Percentiles rank a stretch among this genome's conserved stretches.
Conservation (phyloP, 1,140 invertebrate genomes). For the Habropoda laboriosa region DNA sequence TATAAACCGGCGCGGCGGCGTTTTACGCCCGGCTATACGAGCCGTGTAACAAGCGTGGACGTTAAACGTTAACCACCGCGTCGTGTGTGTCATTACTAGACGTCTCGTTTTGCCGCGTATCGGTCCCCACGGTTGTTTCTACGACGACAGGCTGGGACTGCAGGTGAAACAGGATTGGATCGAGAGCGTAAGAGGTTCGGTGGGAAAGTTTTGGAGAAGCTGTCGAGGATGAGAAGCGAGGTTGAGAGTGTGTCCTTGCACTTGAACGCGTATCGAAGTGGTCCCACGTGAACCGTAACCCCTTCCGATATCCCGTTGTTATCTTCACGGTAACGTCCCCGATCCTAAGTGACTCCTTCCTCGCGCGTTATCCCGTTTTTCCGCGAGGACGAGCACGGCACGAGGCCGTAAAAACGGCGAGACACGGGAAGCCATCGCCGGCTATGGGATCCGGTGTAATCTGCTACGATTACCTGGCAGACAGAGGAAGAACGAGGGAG, state of each 20-base stretch:
- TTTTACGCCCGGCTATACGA: neutral
- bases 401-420: neutral
- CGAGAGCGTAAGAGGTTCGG: too few relatives aligned
- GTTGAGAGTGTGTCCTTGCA: conserved; percentile 19
- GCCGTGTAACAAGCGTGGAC: neutral
- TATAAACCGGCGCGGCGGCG: neutral
- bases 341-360: neutral
- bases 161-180: too few relatives aligned
- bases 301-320: conserved; percentile 20
- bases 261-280: neutral
- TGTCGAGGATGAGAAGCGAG: neutral
- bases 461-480: neutral
- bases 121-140: too few relatives aligned
- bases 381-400: neutral
- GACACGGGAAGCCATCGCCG: neutral
- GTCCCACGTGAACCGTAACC: conserved; percentile 31
- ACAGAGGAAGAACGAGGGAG: neutral
- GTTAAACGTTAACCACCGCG: neutral
- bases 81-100: neutral
- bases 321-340: conserved; percentile 7
- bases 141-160: too few relatives aligned
- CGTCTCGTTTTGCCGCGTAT: neutral
- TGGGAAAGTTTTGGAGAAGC: too few relatives aligned
- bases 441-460: neutral
- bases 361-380: neutral